Evolutionary conservation across 2,888 invertebrate species (phyloP).

Genomic region (Nephrotoma guestfalica): DNA sequence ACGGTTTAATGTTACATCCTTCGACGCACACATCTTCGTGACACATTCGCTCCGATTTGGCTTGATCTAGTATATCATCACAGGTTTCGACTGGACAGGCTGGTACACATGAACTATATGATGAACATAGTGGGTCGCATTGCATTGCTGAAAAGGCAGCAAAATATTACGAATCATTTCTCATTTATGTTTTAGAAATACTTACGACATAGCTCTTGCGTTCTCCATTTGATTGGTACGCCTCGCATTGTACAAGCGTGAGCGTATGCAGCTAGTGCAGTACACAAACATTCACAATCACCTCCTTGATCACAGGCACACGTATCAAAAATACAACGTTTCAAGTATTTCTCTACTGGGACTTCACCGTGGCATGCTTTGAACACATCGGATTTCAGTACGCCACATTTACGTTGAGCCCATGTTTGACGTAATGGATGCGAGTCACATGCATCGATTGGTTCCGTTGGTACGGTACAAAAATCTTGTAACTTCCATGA

Average conservation of each 20-base stretch:
- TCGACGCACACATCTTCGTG: slow-evolving; percentile 64
- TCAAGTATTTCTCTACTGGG: slow-evolving; percentile 50
- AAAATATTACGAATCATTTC: background rate
- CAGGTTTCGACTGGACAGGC: slow-evolving; percentile 76
- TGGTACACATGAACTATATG: slow-evolving; percentile 67
- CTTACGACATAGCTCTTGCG: slow-evolving; percentile 70
- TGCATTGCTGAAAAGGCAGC: slow-evolving; percentile 55
- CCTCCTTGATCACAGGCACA: slow-evolving; percentile 83
- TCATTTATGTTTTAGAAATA: slow-evolving; percentile 18
- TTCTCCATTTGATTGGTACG: slow-evolving; percentile 67
- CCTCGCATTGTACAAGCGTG: slow-evolving; percentile 66
- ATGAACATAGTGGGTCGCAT: slow-evolving; percentile 66
- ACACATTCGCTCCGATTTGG: slow-evolving; percentile 47
- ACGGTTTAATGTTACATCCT: slow-evolving; percentile 64
- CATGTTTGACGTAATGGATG: slow-evolving; percentile 67
- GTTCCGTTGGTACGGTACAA: slow-evolving; percentile 39
- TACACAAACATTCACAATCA: slow-evolving; percentile 80
- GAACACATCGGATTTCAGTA: slow-evolving; percentile 60
- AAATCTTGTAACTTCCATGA: slow-evolving; percentile 72
- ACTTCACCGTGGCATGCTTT: slow-evolving; percentile 66
- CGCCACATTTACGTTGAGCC: slow-evolving; percentile 61
- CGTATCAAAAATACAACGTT: slow-evolving; percentile 69
- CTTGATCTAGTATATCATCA: slow-evolving; percentile 56
- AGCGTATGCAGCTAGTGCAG: slow-evolving; percentile 77
- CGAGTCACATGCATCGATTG: slow-evolving; percentile 56